A percentile compares a stretch with the other conserved stretches of the same genome.
Evolutionary conservation across 2,888 invertebrate species (phyloP).

Genomic region (Kryphioiulus occultus): DNA sequence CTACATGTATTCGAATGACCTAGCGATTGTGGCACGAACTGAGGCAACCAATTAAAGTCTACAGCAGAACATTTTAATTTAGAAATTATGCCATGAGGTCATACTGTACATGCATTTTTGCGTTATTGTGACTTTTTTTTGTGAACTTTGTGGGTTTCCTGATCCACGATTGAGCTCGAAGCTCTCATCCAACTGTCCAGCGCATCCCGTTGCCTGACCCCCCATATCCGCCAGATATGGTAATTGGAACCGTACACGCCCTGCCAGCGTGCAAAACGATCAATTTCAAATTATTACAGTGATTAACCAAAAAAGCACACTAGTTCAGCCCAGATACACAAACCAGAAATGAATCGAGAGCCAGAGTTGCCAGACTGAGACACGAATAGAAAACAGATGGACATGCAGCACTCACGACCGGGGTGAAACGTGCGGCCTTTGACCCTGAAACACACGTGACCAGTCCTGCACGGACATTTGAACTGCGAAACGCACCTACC

Average conservation of each 20-base stretch:
- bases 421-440: not conserved
- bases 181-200: not conserved
- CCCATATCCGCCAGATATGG: not conserved
- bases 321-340: not conserved
- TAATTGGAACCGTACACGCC: not conserved
- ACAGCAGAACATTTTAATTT: too few relatives aligned
- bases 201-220: constrained; percentile 17
- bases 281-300: not conserved
- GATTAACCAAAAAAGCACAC: not conserved
- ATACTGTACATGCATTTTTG: too few relatives aligned
- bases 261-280: not conserved
- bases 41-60: too few relatives aligned
- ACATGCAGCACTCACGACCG: not conserved
- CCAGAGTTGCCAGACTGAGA: too few relatives aligned
- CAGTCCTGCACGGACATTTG: too few relatives aligned
- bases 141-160: not conserved
- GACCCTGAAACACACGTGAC: not conserved
- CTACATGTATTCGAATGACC: too few relatives aligned
- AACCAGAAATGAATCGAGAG: not conserved
- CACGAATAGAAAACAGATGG: constrained; percentile 32
- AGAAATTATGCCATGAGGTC: not conserved
- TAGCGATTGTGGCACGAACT: too few relatives aligned
- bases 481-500: too few relatives aligned
- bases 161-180: not conserved
- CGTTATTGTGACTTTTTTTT: not conserved